Evolutionary conservation across 2,113 vertebrate species (phyloP).

Genomic region (Myxocyprinus asiaticus): DNA sequence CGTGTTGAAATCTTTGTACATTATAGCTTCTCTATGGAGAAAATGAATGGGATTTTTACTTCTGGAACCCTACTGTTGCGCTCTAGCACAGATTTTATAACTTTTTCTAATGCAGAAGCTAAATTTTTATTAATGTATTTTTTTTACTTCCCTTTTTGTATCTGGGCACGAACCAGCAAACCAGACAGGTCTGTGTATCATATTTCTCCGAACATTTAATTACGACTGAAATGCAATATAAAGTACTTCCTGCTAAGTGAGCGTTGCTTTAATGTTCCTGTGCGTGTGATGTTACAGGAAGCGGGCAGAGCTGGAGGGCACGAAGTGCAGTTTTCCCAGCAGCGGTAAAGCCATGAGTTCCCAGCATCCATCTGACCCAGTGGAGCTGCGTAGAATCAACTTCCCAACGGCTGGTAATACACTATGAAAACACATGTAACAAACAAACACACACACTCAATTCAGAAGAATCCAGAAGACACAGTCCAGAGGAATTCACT

Average conservation of each 20-base stretch:
- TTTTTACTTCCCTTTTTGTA: background rate
- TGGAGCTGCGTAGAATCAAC: slow-evolving; percentile 96
- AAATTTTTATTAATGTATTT: background rate
- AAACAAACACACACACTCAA: slow-evolving; percentile 7
- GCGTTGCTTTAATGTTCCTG: slow-evolving; percentile 62
- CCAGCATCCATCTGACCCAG: slow-evolving; percentile 95
- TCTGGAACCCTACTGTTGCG: too few species aligned
- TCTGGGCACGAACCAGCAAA: slow-evolving; percentile 45
- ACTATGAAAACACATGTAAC: slow-evolving; percentile 4
- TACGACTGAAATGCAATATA: slow-evolving; percentile 10
- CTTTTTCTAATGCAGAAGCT: background rate
- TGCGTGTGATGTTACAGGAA: slow-evolving; percentile 77
- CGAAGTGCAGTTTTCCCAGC: slow-evolving; percentile 95
- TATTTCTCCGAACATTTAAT: slow-evolving; percentile 30
- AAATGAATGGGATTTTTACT: too few species aligned
- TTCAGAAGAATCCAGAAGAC: background rate
- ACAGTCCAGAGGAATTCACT: background rate
- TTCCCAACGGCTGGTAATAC: slow-evolving; percentile 95
- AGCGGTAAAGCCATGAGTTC: slow-evolving; percentile 91
- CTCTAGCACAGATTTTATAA: too few species aligned
- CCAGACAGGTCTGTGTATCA: slow-evolving; percentile 50
- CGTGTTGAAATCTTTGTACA: too few species aligned
- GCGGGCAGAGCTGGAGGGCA: slow-evolving; percentile 92
- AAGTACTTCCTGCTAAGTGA: background rate
- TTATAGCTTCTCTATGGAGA: too few species aligned